phyloP scores from a whole-genome alignment of 2,888 invertebrate species.

The Lampropteryx suffumata region DNA sequence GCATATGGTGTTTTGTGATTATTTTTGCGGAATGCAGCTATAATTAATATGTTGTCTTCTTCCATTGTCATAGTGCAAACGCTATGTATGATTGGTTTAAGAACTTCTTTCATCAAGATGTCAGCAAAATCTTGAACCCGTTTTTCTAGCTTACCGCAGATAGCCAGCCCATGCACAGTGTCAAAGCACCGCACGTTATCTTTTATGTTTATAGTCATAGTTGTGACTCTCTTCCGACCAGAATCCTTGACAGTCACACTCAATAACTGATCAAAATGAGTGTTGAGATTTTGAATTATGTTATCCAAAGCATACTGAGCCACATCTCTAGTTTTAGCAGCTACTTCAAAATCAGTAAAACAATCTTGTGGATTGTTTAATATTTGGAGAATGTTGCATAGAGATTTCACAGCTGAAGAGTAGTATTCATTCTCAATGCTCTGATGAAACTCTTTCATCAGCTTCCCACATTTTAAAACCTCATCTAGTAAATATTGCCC shows the following conservation, averaged over 20 bases:
- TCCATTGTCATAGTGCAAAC: constrained; percentile 68
- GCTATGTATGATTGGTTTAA: constrained; percentile 82
- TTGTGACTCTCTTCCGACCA: constrained; percentile 42
- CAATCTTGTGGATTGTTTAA: constrained; percentile 74
- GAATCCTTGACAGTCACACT: constrained; percentile 16
- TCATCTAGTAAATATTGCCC: constrained; percentile 74
- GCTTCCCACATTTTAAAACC: constrained; percentile 60
- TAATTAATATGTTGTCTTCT: constrained; percentile 55
- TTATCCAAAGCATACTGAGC: constrained; percentile 69
- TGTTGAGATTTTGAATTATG: constrained; percentile 69
- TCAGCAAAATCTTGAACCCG: constrained; percentile 82
- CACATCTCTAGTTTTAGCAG: constrained; percentile 70
- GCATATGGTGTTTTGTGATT: constrained; percentile 72
- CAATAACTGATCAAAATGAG: constrained; percentile 61
- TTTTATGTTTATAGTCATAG: constrained; percentile 60
- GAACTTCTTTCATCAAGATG: constrained; percentile 81
- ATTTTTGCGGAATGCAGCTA: constrained; percentile 66
- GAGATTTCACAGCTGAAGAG: constrained; percentile 73
- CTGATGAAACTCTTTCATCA: constrained; percentile 62
- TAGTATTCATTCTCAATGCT: constrained; percentile 60
- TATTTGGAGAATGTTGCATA: constrained; percentile 70
- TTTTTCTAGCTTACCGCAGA: constrained; percentile 61
- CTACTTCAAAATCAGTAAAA: constrained; percentile 77
- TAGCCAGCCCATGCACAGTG: constrained; percentile 65
- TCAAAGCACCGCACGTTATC: constrained; percentile 50